Base-by-base conservation (phyloP, 2,113 vertebrate genomes). In the Rhabdomys dilectus region DNA sequence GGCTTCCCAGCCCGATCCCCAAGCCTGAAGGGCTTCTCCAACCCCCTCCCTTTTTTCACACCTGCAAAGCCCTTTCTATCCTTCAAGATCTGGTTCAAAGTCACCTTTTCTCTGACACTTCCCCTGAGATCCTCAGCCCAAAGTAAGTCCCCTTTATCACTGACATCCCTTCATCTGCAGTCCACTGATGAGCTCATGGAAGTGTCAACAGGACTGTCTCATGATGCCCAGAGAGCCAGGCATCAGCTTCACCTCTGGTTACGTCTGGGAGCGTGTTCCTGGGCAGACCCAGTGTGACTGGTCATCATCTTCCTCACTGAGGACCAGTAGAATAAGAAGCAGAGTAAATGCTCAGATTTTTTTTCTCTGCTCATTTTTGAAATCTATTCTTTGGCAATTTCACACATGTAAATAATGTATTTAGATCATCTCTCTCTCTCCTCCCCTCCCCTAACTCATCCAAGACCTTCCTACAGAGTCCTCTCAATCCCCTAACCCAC, bases 31-130 rank as follows among this genome's bases (percentile, higher is more conserved):
- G 72, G 51, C 26, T 68, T 64, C 72, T 3, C 51, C 1, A 0
- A 11, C 53, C 16, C 51, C 19, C 72, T 75, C 56, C 76, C 15
- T 80, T 88, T 51, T 86, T 72, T 78, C 34, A 39, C 66, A 19
- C 64, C 80, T 75, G 64, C 36, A 48, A 95, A 95, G 82, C 93
- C 93, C 72, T 90, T 78, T 84, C 91, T 56, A 62, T 91, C 87
- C 96, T 97, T 95, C 95, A 92, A 94, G 92, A 91, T 88, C 76
- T 51, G 36, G 36, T 92, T 97, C 95, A 97, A 97, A 98, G 97
- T 97, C 97, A 97, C 95, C 91, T 96, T 95, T 96, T 91, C 80
- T 94, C 96, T 77, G 88, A 96, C 90, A n/a, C 45, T 58, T 81
- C 92, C 66, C 76, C 24, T 0, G 93, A 95, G 95, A 92, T 60